Evolutionary conservation across 2,888 invertebrate species (phyloP).

Genomic region (Steinernema hermaphroditum): DNA sequence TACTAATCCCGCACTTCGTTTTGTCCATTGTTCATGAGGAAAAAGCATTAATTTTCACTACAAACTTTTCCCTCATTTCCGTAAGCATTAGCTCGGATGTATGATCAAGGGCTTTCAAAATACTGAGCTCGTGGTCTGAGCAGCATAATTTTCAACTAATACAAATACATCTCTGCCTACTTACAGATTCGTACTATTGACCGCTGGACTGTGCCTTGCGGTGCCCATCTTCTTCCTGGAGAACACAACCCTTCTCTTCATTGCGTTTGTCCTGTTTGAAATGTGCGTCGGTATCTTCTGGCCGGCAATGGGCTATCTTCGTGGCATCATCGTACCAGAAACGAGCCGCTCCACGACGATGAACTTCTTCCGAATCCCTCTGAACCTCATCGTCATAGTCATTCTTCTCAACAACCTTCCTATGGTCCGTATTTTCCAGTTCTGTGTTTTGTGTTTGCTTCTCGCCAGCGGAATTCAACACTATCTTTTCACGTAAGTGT

Average conservation of each 20-base stretch:
- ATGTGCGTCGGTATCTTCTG: constrained; percentile 70
- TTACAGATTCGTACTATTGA: constrained; percentile 66
- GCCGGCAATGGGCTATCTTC: constrained; percentile 68
- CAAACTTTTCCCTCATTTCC: too few relatives aligned
- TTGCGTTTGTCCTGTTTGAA: constrained; percentile 70
- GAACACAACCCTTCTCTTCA: constrained; percentile 63
- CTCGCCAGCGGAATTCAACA: constrained; percentile 63
- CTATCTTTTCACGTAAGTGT: constrained; percentile 45
- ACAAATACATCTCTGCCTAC: neutral
- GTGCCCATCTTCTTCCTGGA: constrained; percentile 68
- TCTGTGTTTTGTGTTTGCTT: constrained; percentile 68
- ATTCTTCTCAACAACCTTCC: constrained; percentile 68
- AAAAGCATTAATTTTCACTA: too few relatives aligned
- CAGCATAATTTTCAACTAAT: too few relatives aligned
- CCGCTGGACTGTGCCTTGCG: constrained; percentile 67
- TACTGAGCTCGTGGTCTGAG: too few relatives aligned
- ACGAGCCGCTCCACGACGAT: constrained; percentile 70
- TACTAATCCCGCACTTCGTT: too few relatives aligned
- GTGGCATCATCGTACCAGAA: constrained; percentile 69
- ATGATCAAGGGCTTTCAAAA: too few relatives aligned
- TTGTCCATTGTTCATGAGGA: too few relatives aligned
- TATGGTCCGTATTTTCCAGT: constrained; percentile 68
- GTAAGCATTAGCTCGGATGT: too few relatives aligned
- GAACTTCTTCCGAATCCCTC: constrained; percentile 70
- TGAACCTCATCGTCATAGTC: constrained; percentile 70